Evolutionary conservation across 1,140 invertebrate genomes (phyloP).

Genomic region (Papilio glaucus): DNA sequence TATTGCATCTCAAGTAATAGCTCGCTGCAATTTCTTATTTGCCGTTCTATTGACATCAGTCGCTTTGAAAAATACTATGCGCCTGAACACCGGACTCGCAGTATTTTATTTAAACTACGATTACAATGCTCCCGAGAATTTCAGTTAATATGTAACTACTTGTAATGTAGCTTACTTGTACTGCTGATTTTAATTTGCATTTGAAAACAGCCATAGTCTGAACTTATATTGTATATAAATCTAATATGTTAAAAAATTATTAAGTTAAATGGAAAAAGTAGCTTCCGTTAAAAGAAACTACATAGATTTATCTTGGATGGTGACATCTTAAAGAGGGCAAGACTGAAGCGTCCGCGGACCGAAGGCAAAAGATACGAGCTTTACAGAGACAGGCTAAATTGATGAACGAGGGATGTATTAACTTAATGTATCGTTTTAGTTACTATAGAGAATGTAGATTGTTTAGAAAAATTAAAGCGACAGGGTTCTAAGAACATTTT

Average conservation of each 20-base stretch:
- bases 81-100: not conserved
- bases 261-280: not conserved
- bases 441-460: not conserved
- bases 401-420: slow-evolving; percentile 23
- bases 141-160: not conserved
- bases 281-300: slow-evolving; percentile 6
- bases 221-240: no score
- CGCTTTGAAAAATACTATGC: slow-evolving; percentile 15
- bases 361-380: slow-evolving; percentile 1
- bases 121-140: not conserved
- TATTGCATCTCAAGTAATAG: slow-evolving; percentile 10
- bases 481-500: not conserved
- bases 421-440: slow-evolving; percentile 17
- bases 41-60: not conserved
- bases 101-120: slow-evolving; percentile 6
- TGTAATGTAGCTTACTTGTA: not conserved
- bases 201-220: no score
- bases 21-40: slow-evolving; percentile 10
- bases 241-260: not conserved
- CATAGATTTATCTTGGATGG: slow-evolving; percentile 4
- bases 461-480: not conserved
- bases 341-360: slow-evolving; percentile 1
- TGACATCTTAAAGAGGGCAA: slow-evolving; percentile 15
- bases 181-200: not conserved
- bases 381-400: slow-evolving; percentile 23